phyloP scores from a whole-genome alignment of 2,888 invertebrate species.

The Melanotus villosus region DNA sequence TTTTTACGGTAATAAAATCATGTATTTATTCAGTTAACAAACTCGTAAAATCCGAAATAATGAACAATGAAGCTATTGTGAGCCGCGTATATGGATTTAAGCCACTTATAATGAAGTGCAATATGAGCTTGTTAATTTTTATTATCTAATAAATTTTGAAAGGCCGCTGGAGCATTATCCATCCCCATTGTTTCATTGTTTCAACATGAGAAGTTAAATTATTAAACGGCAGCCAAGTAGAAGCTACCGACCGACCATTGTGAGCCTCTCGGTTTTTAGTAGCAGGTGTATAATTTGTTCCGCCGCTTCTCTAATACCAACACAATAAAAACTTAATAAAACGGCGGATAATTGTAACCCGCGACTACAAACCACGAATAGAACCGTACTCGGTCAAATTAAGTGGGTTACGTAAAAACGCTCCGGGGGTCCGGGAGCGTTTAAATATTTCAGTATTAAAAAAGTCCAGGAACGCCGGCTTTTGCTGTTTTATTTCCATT shows the following conservation, averaged over 20 bases:
- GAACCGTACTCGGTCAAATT: conserved; percentile 10
- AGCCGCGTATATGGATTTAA: conserved; percentile 24
- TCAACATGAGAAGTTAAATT: conserved; percentile 38
- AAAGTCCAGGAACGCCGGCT: neutral
- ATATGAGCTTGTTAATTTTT: conserved; percentile 50
- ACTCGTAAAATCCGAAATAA: conserved; percentile 33
- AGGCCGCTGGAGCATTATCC: conserved; percentile 36
- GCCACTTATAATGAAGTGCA: conserved; percentile 42
- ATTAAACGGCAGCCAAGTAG: conserved; percentile 38
- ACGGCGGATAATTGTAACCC: conserved; percentile 41
- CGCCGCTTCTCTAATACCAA: conserved; percentile 38
- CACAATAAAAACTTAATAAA: conserved; percentile 45
- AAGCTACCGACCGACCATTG: conserved; percentile 35
- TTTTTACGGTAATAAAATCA: conserved; percentile 32
- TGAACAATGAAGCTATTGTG: conserved; percentile 38
- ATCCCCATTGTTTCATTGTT: conserved; percentile 41
- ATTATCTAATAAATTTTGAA: conserved; percentile 50
- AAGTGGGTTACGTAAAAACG: conserved; percentile 20
- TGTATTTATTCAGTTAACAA: conserved; percentile 36
- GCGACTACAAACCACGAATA: conserved; percentile 20
- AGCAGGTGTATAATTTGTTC: conserved; percentile 41
- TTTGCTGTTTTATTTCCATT: conserved; percentile 30
- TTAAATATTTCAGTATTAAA: conserved; percentile 32
- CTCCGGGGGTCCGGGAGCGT: conserved; percentile 15
- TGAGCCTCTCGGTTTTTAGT: conserved; percentile 22